A percentile compares a stretch with the other conserved stretches of the same genome.
These are phyloP conservation scores for Caenorhabditis wallacei DNA, from an alignment of 2,888 invertebrate genomes.

Conservation along the genomic window DNA sequence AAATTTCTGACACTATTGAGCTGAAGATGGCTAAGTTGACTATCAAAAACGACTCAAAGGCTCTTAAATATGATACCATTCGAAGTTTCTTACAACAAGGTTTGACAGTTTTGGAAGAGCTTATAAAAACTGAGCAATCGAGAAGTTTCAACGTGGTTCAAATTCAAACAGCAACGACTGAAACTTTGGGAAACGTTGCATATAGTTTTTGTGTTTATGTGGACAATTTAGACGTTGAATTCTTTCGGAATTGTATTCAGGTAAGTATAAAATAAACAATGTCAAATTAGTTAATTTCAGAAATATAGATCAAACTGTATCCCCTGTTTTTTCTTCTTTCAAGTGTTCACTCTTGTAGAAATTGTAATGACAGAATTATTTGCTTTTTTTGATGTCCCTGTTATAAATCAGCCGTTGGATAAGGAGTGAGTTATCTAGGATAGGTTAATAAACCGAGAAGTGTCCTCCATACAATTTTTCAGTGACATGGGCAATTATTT, in stretches of 20 bases:
- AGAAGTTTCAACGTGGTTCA: background rate
- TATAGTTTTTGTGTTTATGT: background rate
- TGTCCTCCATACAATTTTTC: too few species aligned
- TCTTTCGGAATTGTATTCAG: background rate
- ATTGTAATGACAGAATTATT: background rate
- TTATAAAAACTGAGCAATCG: background rate
- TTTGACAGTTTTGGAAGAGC: background rate
- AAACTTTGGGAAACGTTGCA: background rate
- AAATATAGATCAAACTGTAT: background rate
- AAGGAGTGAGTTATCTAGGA: background rate
- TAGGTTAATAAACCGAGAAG: background rate
- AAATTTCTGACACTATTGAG: too few species aligned
- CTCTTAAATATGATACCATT: background rate
- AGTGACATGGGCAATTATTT: background rate
- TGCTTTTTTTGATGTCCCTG: background rate
- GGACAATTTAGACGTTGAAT: background rate
- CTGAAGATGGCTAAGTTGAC: too few species aligned
- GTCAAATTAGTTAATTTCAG: background rate
- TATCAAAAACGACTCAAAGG: background rate
- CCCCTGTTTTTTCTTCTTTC: background rate
- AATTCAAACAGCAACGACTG: background rate
- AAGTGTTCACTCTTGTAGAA: background rate
- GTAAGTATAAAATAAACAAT: background rate
- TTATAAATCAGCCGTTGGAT: background rate
- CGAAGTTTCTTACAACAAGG: background rate